Percentiles rank a stretch among this genome's conserved stretches.
Conservation (phyloP, 1,140 invertebrate genomes). For the Pseudachorutes palmiensis region DNA sequence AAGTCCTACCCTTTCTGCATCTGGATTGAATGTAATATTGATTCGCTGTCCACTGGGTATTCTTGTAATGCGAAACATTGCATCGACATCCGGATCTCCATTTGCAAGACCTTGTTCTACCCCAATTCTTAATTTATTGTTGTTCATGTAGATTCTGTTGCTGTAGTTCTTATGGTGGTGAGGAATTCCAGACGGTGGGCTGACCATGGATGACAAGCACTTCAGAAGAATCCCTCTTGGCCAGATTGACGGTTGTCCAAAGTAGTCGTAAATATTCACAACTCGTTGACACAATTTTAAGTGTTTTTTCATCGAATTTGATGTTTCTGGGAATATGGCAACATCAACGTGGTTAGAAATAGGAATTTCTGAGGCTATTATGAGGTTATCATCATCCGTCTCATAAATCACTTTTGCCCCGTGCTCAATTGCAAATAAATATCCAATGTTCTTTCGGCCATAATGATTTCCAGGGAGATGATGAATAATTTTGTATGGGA, state of each 20-base stretch:
- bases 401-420: conserved; percentile 43
- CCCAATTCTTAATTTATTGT: no score
- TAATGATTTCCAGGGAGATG: conserved; percentile 31
- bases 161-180: conserved; percentile 37
- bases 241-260: conserved; percentile 41
- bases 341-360: conserved; percentile 16
- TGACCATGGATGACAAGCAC: background rate
- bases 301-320: background rate
- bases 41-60: conserved; percentile 25
- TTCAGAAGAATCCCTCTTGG: conserved; percentile 42
- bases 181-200: background rate
- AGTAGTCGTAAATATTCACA: conserved; percentile 40
- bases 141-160: no score
- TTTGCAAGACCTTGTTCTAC: conserved; percentile 42
- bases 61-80: conserved; percentile 40
- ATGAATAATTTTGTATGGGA: conserved; percentile 15
- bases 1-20: background rate
- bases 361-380: conserved; percentile 20
- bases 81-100: conserved; percentile 43
- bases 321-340: background rate
- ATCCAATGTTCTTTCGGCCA: conserved; percentile 37
- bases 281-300: background rate
- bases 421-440: conserved; percentile 38
- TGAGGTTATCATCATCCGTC: conserved; percentile 43
- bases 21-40: conserved; percentile 36